These are phyloP conservation scores for Heliconius cydno DNA, from an alignment of 2,888 invertebrate genomes.

Conservation along the genomic window DNA sequence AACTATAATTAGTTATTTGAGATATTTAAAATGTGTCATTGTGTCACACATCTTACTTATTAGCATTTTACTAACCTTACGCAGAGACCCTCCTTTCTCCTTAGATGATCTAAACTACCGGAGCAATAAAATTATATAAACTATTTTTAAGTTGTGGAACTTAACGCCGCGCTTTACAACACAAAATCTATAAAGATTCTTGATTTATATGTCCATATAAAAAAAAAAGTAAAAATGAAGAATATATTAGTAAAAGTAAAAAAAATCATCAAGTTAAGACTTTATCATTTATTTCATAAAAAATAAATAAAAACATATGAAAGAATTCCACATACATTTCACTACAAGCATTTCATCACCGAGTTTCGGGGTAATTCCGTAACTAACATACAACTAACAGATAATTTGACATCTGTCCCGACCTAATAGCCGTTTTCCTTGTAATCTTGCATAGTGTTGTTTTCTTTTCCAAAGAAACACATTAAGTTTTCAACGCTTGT, in stretches of 20 bases:
- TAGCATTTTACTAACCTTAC: too few relatives aligned
- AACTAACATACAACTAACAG: neutral
- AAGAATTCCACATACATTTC: neutral
- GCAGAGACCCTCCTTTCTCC: too few relatives aligned
- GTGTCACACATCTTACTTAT: too few relatives aligned
- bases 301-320: neutral
- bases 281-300: too few relatives aligned
- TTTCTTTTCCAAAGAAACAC: constrained; percentile 10
- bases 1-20: too few relatives aligned
- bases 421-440: constrained; percentile 45
- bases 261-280: too few relatives aligned
- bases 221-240: too few relatives aligned
- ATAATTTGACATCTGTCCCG: constrained; percentile 43
- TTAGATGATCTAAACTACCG: too few relatives aligned
- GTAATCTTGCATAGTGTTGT: constrained; percentile 26
- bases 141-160: neutral
- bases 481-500: constrained; percentile 18
- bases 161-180: neutral
- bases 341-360: neutral
- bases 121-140: too few relatives aligned
- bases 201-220: too few relatives aligned
- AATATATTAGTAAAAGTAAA: too few relatives aligned
- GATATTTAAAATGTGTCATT: too few relatives aligned
- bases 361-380: neutral
- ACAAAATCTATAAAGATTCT: neutral